Base-by-base conservation (phyloP, 1,140 invertebrate species). In the Anagrus nilaparvatae region DNA sequence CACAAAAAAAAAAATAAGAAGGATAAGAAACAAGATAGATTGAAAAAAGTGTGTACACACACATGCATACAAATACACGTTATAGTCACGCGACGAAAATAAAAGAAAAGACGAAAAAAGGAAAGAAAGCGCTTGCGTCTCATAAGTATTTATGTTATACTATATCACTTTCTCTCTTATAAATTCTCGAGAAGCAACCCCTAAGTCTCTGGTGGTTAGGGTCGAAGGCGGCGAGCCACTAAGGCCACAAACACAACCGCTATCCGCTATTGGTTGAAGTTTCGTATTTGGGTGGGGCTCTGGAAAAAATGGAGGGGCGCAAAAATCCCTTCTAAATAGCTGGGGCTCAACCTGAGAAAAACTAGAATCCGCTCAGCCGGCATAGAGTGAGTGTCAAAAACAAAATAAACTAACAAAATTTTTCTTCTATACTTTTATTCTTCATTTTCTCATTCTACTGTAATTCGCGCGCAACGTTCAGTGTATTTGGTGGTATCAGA, bases 221-320 rank as follows among this genome's bases (percentile, higher is more conserved):
- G 40, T 50, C 52, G 59, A 65, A 64, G 64, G 63, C 63, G 65
- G 64, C 64, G 59, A 63, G 65, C 65, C 65, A 51, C 65, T 57
- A 58, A 61, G 61, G 63, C 65, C 65, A 65, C 65, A 67, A n/a
- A 67, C 64, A 67, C 65, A 60, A 67, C 66, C 65, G 58, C 66
- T 49, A 53, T 38, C 58, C 62, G 63, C 62, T 63, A 67, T 66
- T 67, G 65, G 65, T 69, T 60, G 64, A 55, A 58, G 54, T 46
- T 7, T 4, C 27, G 25, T 13, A 20, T 59, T 65, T 64, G 65
- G 64, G 63, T 61, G 64, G 63, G 60, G 64, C 64, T 60, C 58
- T 52, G 52, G 35, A 58, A 64, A 67, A 67, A 67, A 61, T 60
- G 61, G 54, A 48, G 61, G 63, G 63, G 60, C 60, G 50, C 6